These are phyloP conservation scores for Aptenodytes patagonicus DNA, from an alignment of 2,113 vertebrate species.

Conservation along the genomic window DNA sequence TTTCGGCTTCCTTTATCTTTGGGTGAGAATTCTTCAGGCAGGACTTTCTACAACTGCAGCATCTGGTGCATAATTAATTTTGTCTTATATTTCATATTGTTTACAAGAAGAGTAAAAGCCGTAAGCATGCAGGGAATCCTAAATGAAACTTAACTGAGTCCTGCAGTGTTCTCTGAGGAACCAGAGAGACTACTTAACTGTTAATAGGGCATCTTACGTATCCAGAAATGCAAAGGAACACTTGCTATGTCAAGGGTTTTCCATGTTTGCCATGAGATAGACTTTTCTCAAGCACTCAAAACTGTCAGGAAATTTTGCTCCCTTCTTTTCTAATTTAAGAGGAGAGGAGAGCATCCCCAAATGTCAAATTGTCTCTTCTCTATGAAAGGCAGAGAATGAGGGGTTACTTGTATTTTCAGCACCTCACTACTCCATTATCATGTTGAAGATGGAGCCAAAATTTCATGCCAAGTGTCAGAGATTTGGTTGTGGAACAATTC, in stretches of 20 bases:
- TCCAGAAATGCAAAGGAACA: background rate
- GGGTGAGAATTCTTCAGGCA: background rate
- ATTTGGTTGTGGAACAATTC: background rate
- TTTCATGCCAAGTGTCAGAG: background rate
- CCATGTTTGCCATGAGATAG: background rate
- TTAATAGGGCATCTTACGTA: background rate
- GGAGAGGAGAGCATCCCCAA: background rate
- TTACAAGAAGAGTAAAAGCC: background rate
- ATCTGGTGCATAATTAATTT: conserved; percentile 19
- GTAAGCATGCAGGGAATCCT: background rate
- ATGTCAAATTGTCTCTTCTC: background rate
- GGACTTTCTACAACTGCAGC: conserved; percentile 16
- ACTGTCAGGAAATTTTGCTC: background rate
- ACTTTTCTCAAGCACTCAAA: background rate
- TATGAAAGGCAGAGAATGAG: background rate
- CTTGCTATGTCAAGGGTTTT: background rate
- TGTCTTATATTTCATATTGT: background rate
- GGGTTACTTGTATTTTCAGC: background rate
- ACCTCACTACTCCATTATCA: background rate
- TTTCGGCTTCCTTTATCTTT: background rate
- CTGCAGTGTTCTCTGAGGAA: background rate
- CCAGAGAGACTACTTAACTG: background rate
- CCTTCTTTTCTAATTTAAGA: background rate
- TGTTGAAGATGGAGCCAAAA: background rate
- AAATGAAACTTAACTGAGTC: background rate